Base-by-base conservation (phyloP, 2,888 invertebrate species). In the Lithophane ornitopus region DNA sequence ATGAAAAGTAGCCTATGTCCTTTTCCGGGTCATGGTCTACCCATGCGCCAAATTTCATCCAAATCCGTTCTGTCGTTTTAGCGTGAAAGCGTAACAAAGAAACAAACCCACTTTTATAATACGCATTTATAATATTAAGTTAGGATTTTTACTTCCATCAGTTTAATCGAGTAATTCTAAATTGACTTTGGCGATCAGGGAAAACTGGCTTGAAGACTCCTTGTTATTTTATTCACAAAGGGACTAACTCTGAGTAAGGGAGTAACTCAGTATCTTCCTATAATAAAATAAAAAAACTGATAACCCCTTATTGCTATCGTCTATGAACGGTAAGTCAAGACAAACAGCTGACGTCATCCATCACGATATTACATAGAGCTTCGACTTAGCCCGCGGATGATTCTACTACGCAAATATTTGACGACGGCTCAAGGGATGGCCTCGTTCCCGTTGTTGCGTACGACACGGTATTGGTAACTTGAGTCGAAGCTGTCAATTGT, bases 371-470 rank as follows among this genome's bases (percentile, higher is more conserved):
- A 93, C 93, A 88, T 84, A 86, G 90, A 85, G 86, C 88, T 89
- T 82, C 89, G 92, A 89, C 91, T 92, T 91, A 90, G 90, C 92
- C 91, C 91, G 91, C 91, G 93, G 94, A 94, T 94, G 93, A 94
- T 93, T 94, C 94, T 93, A 88, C 92, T 91, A 90, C 89, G 92
- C 94, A 94, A 95, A 95, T 95, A 94, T 95, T 95, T 95, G 94
- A 87, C 81, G 87, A 91, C 91, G 91, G 90, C 92, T 92, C 93
- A 90, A 85, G 73, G 72, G 72, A 84, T 65, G 69, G n/a, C 74
- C 63, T 73, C 79, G 82, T 76, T 41, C 85, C 82, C 94, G 79
- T 84, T 93, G 87, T 86, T 71, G 0, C 2, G 4, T 26, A 85
- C 87, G 88, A 46, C 26, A 89, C 86, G 87, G 28, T 76, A 41